phyloP scores from a whole-genome alignment of 1,140 invertebrate species.

The Apis laboriosa region DNA sequence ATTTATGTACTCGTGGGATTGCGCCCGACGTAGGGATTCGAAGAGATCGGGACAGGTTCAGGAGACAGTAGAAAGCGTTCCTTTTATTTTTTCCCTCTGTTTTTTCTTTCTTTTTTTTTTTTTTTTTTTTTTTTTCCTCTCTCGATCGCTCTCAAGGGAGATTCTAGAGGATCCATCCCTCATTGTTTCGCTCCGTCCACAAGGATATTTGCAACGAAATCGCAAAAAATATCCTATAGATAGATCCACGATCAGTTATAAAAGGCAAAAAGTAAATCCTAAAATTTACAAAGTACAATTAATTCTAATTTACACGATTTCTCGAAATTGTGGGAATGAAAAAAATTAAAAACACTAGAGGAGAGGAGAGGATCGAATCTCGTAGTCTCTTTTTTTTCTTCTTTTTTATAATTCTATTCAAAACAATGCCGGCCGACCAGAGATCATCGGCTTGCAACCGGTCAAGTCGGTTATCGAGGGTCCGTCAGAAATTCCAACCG shows the following conservation, averaged over 20 bases:
- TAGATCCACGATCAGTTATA: too few species aligned
- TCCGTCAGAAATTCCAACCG: slow-evolving; percentile 21
- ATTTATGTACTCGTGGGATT: slow-evolving; percentile 69
- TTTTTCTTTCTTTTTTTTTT: not conserved
- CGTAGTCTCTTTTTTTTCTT: too few species aligned
- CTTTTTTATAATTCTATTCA: too few species aligned
- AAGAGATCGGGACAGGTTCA: slow-evolving; percentile 19
- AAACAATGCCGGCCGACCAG: not conserved
- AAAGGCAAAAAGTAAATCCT: too few species aligned
- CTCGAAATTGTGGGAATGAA: too few species aligned
- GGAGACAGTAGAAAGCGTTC: slow-evolving; percentile 8
- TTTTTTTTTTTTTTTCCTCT: slow-evolving; percentile 11
- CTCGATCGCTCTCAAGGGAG: not conserved
- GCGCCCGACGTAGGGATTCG: slow-evolving; percentile 40
- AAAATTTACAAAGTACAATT: too few species aligned
- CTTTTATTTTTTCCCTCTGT: slow-evolving; percentile 7
- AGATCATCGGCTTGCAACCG: not conserved
- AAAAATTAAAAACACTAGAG: too few species aligned
- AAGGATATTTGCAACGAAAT: too few species aligned
- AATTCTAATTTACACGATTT: too few species aligned
- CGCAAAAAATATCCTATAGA: too few species aligned
- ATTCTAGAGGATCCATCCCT: not conserved
- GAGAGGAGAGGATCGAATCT: too few species aligned
- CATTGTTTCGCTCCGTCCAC: not conserved
- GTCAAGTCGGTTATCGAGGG: slow-evolving; percentile 2